Percentiles rank a stretch among this genome's conserved stretches.
Conservation (phyloP, 2,888 invertebrate genomes). For the Polyploca ridens region DNA sequence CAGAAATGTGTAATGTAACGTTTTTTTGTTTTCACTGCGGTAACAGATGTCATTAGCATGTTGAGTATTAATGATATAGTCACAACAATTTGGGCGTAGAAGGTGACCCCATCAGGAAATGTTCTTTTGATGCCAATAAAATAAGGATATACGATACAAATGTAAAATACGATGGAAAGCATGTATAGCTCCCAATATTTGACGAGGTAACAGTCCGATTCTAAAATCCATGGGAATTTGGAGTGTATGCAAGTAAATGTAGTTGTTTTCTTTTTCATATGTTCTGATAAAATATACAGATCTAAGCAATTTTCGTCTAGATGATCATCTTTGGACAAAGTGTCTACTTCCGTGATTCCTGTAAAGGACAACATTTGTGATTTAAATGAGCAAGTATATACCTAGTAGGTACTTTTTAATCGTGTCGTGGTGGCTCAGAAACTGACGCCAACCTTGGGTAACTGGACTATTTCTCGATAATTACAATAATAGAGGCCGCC, state of each 20-base stretch:
- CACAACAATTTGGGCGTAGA: conserved; percentile 67
- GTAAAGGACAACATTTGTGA: conserved; percentile 20
- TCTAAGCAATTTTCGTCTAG: conserved; percentile 73
- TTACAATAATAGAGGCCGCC: no score
- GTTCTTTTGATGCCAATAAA: conserved; percentile 70
- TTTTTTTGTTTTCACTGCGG: conserved; percentile 78
- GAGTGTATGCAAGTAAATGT: conserved; percentile 67
- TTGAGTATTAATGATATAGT: conserved; percentile 72
- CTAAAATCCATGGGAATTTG: conserved; percentile 78
- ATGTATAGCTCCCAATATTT: conserved; percentile 79
- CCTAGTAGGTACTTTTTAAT: no score
- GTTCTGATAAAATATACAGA: conserved; percentile 75
- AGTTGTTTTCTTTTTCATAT: conserved; percentile 66
- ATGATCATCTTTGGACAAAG: conserved; percentile 58
- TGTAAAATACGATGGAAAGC: conserved; percentile 65
- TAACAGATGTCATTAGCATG: conserved; percentile 68
- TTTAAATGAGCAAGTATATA: background rate
- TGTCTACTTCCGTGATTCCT: conserved; percentile 64
- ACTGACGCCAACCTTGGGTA: no score
- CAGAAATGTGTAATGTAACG: conserved; percentile 61
- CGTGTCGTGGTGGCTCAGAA: no score
- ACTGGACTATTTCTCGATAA: no score
- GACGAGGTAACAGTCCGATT: conserved; percentile 70
- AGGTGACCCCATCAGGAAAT: conserved; percentile 68
- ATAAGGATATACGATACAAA: conserved; percentile 78